Conservation (phyloP, 1,140 invertebrate genomes). For the Drosophila aff. region DNA sequence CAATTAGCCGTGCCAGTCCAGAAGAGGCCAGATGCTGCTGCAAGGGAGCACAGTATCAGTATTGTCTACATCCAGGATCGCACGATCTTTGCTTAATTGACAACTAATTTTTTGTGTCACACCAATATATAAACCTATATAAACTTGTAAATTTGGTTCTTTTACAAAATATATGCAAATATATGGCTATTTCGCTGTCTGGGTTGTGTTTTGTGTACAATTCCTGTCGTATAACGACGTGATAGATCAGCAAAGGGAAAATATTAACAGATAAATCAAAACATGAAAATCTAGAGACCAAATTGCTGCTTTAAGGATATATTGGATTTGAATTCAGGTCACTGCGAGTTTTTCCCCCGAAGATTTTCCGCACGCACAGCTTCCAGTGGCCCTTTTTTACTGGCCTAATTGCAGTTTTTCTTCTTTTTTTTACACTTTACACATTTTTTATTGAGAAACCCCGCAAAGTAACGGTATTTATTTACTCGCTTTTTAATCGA, state of each 20-base stretch:
- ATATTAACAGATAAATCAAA: slow-evolving; percentile 41
- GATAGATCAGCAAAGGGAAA: background rate
- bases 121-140: background rate
- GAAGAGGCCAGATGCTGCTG: slow-evolving; percentile 11
- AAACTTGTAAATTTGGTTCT: slow-evolving; percentile 1
- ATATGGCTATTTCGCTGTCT: background rate
- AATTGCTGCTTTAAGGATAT: too few relatives aligned
- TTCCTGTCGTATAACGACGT: background rate
- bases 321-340: slow-evolving; percentile 25
- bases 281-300: slow-evolving; percentile 5
- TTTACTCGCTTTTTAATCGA: slow-evolving; percentile 11
- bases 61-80: background rate
- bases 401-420: slow-evolving; percentile 35
- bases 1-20: slow-evolving; percentile 25
- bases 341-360: slow-evolving; percentile 2
- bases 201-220: slow-evolving; percentile 15
- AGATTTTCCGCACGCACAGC: slow-evolving; percentile 23
- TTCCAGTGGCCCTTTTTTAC: slow-evolving; percentile 32
- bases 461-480: slow-evolving; percentile 18
- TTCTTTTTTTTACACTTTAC: background rate
- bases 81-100: background rate
- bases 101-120: too few relatives aligned
- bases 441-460: slow-evolving; percentile 8
- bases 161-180: background rate
- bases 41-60: slow-evolving; percentile 7